Percentiles rank a stretch among this genome's conserved stretches.
phyloP scores from a whole-genome alignment of 2,888 invertebrate genomes.

The Heliconius sara region DNA sequence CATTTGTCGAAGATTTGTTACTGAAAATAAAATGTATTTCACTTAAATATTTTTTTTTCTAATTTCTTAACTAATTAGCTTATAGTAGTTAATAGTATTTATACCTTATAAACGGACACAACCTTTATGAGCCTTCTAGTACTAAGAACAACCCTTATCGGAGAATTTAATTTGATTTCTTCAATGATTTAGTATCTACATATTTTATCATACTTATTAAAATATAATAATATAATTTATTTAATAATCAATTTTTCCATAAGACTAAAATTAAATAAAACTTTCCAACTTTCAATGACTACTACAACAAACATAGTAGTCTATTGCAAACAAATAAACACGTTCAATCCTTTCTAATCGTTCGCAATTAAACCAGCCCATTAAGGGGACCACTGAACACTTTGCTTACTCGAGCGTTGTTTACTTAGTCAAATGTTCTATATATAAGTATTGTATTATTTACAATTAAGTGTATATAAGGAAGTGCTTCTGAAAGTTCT shows the following conservation, averaged over 20 bases:
- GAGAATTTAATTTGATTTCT: neutral
- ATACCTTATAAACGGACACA: no score
- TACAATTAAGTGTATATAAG: slow-evolving; percentile 28
- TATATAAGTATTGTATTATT: slow-evolving; percentile 24
- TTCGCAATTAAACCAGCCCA: slow-evolving; percentile 16
- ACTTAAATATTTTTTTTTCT: neutral
- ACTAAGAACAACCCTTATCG: neutral
- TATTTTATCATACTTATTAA: neutral
- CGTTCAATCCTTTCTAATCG: slow-evolving; percentile 18
- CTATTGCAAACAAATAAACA: slow-evolving; percentile 6
- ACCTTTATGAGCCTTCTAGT: neutral
- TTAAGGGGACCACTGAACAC: slow-evolving; percentile 20
- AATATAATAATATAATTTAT: neutral
- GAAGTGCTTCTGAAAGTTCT: slow-evolving; percentile 30
- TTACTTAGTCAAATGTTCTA: slow-evolving; percentile 36
- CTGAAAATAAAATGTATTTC: neutral
- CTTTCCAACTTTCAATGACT: neutral
- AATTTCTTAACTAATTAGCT: no score
- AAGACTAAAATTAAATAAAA: neutral
- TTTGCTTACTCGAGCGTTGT: slow-evolving; percentile 9
- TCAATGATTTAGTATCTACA: neutral
- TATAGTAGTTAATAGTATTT: no score
- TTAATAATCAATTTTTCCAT: no score
- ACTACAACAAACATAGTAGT: neutral
- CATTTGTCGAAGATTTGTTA: neutral